These are phyloP conservation scores for Phymorhynchus buccinoides DNA, from an alignment of 1,140 invertebrate genomes.

Conservation along the genomic window DNA sequence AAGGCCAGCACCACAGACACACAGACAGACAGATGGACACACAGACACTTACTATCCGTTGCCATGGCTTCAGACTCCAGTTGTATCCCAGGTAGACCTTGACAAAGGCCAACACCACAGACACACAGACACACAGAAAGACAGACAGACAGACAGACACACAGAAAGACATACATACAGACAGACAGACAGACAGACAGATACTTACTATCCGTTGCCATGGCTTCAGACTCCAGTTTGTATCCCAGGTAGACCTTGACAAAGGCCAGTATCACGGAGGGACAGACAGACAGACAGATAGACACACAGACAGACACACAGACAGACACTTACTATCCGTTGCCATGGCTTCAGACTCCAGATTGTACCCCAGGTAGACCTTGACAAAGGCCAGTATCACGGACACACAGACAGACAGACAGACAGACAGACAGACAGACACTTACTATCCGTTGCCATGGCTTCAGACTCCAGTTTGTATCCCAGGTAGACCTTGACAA, in stretches of 20 bases:
- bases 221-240: slow-evolving; percentile 43
- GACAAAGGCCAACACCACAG: too few relatives aligned
- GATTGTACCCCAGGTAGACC: slow-evolving; percentile 45
- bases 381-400: slow-evolving; percentile 33
- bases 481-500: slow-evolving; percentile 44
- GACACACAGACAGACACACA: too few relatives aligned
- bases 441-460: slow-evolving; percentile 47
- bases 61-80: too few relatives aligned
- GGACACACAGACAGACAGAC: background rate
- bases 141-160: background rate
- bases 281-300: background rate
- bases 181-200: background rate
- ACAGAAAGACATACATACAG: background rate
- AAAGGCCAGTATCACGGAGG: slow-evolving; percentile 29
- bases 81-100: too few relatives aligned
- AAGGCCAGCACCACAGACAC: slow-evolving; percentile 35
- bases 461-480: slow-evolving; percentile 43
- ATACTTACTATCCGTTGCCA: slow-evolving; percentile 51
- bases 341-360: slow-evolving; percentile 41
- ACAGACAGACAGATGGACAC: too few relatives aligned
- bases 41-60: too few relatives aligned
- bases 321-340: slow-evolving; percentile 48
- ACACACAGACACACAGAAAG: background rate
- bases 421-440: background rate
- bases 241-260: slow-evolving; percentile 48